Conservation (phyloP, 2,888 invertebrate genomes). For the Cremastinae sp. region DNA sequence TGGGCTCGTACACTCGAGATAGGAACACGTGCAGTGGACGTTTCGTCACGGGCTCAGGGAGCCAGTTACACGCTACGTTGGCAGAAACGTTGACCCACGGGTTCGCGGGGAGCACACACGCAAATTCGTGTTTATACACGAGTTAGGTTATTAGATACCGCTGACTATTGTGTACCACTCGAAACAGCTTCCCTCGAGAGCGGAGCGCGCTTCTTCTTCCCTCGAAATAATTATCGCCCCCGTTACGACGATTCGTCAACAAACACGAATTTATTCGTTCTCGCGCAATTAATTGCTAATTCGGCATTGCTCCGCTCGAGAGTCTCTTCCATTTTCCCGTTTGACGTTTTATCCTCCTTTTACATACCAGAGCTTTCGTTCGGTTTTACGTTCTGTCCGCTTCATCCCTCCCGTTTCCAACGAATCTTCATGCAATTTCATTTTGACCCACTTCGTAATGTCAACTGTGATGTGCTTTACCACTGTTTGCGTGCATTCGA, state of each 20-base stretch:
- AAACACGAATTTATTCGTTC: constrained; percentile 47
- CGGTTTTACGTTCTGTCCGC: too few relatives aligned
- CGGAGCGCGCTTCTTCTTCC: constrained; percentile 33
- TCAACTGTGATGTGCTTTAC: too few relatives aligned
- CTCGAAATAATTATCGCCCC: constrained; percentile 52
- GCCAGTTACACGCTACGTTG: constrained; percentile 69
- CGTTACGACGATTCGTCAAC: constrained; percentile 50
- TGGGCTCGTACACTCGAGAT: constrained; percentile 41
- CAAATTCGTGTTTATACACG: constrained; percentile 23
- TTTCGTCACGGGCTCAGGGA: constrained; percentile 72
- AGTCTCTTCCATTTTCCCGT: too few relatives aligned
- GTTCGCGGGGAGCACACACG: constrained; percentile 42
- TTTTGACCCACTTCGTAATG: too few relatives aligned
- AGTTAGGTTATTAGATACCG: constrained; percentile 69
- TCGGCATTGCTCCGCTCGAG: neutral
- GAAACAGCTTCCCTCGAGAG: constrained; percentile 47
- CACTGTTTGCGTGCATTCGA: too few relatives aligned
- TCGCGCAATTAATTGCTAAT: constrained; percentile 8
- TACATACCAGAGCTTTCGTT: too few relatives aligned
- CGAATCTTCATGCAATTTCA: too few relatives aligned
- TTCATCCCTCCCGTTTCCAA: too few relatives aligned
- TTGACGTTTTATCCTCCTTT: too few relatives aligned
- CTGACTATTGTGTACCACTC: constrained; percentile 54
- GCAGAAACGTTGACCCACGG: constrained; percentile 71
- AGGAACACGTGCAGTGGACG: constrained; percentile 69